Percentiles rank a stretch among this genome's conserved stretches.
Conservation (phyloP, 2,113 vertebrate genomes). For the Vulpes ferrilata region DNA sequence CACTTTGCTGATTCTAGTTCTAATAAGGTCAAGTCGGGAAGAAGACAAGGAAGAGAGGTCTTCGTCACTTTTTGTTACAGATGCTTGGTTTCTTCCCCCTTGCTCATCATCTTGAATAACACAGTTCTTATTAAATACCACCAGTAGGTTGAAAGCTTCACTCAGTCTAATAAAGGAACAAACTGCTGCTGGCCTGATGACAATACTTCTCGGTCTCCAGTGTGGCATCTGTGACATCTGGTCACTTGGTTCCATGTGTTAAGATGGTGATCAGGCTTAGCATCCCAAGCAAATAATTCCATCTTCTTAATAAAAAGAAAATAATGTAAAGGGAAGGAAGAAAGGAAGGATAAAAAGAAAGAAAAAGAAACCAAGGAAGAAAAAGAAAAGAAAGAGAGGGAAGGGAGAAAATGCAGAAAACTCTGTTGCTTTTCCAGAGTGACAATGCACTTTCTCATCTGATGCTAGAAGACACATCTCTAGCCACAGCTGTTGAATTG, state of each 20-base stretch:
- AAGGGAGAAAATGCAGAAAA: background rate
- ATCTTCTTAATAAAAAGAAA: background rate
- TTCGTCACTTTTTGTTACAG: background rate
- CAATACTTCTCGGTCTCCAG: constrained; percentile 32
- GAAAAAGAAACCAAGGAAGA: background rate
- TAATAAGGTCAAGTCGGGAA: background rate
- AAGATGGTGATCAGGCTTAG: background rate
- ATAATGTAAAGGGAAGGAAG: no score
- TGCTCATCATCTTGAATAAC: background rate
- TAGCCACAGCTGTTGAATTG: constrained; percentile 26
- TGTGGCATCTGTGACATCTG: background rate
- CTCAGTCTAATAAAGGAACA: background rate
- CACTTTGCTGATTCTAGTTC: background rate
- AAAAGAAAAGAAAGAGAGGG: background rate
- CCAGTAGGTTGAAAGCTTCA: background rate
- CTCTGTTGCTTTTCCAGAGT: background rate
- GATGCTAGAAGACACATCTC: background rate
- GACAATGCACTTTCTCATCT: background rate
- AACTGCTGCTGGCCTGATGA: constrained; percentile 7
- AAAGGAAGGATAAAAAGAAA: background rate
- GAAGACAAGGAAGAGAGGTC: background rate
- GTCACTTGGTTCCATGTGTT: background rate
- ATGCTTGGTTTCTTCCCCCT: background rate
- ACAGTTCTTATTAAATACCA: background rate
- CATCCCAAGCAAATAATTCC: constrained; percentile 21